These are phyloP conservation scores for Cariama cristata DNA, from an alignment of 2,113 vertebrate genomes.

Conservation along the genomic window DNA sequence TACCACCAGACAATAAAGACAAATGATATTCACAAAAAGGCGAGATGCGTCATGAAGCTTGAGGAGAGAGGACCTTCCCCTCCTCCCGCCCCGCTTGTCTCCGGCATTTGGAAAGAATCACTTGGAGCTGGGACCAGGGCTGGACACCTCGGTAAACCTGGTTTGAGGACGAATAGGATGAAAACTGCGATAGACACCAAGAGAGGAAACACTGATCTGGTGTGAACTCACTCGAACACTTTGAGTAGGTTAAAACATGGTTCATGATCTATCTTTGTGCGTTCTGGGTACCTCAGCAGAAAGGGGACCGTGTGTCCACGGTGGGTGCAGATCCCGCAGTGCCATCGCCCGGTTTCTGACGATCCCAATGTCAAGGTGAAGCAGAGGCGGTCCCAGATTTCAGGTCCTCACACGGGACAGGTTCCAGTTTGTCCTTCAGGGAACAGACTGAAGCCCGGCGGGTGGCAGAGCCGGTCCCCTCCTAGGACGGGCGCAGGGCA, in stretches of 20 bases:
- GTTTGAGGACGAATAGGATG: not conserved
- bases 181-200: not conserved
- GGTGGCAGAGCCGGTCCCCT: not conserved
- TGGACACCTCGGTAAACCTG: not conserved
- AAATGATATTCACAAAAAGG: not conserved
- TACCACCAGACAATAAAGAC: not conserved
- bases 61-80: not conserved
- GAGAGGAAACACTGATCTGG: not conserved
- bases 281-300: not conserved
- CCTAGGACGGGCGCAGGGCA: not conserved
- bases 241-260: not conserved
- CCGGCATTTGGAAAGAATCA: not conserved
- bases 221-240: not conserved
- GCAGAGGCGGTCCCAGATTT: accelerated
- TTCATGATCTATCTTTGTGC: accelerated
- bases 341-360: not conserved
- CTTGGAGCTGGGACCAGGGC: not conserved
- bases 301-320: accelerated
- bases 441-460: accelerated
- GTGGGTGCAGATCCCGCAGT: not conserved
- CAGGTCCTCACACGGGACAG: not conserved
- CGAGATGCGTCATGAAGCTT: not conserved
- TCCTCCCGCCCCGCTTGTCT: not conserved
- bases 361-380: accelerated
- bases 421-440: not conserved